Evolutionary conservation across 2,888 invertebrate genomes (phyloP), one percentile per base, ranked within the genome.

Genomic region (Drosophila koepferae): DNA sequence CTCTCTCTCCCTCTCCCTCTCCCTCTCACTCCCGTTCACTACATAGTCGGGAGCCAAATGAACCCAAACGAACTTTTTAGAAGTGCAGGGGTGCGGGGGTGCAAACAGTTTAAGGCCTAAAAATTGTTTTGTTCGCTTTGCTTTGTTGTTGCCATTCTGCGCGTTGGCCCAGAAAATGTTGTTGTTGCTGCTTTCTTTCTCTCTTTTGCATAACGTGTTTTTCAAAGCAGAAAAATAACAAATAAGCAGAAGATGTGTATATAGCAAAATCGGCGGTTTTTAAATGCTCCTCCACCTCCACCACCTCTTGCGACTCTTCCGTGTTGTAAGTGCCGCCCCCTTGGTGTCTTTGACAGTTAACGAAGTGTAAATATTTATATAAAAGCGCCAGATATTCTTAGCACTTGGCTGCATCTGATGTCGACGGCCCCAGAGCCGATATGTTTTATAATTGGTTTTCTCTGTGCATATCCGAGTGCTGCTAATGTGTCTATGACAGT

Each of bases 331-430:
- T 61, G 51, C 54, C 65, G 56, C 61, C 68, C 60, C 60, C 28
- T 63, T 61, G 72, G 74, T 81, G 71, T 82, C 80, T 88, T 74
- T 88, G 89, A 71, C 83, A 80, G 80, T 61, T 86, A 88, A 83
- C 83, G 83, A 83, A 88, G 83, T 88, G 86, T 86, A 83, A 83
- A 88, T 88, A 88, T 88, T 88, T 77, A 55, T 67, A 71, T 59
- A 79, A 69, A 63, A 72, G 70, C 74, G 68, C 68, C 63, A 63
- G 73, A 87, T 81, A 84, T 77, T 51, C 78, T 67, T 60, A 67
- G 72, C 72, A 87, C 81, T 81, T 71, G 66, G 75, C 67, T 77
- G 75, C 64, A 78, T 86, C 63, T 60, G 58, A 75, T 71, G 67
- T 66, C 59, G 62, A 49, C 48, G 63, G 56, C 44, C 72, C 60